Base-by-base conservation (phyloP, 2,888 invertebrate genomes). In the Tiphia femorata region DNA sequence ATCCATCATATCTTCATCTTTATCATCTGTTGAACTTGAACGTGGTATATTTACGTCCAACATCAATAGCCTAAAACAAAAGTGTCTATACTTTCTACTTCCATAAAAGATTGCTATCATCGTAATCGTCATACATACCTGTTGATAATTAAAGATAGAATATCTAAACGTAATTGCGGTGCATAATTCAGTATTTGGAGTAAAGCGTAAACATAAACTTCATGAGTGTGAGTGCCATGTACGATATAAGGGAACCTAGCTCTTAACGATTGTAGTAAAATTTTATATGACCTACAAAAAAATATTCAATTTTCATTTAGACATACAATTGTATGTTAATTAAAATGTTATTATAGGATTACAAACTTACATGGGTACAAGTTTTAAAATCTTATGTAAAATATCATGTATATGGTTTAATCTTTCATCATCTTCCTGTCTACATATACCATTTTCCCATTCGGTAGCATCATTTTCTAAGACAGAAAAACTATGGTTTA, bases 161-260 rank as follows among this genome's bases (percentile, higher is more conserved):
- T 87, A 63, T 90, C 88, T 66, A 88, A 87, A 44, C 89, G 86
- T 47, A 93, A 85, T 0, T 88, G 86, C 0, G 94, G 93, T 66
- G 92, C 88, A 79, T 94, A 94, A 37, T 90, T 88, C 56, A 90
- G 85, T 65, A 95, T 86, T 86, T 90, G 89, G 48, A 97, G 86
- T 37, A 95, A 81, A 82, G 95, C 95, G 76, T 91, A 88, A 14
- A 94, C 80, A 81, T 92, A 97, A 8, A 91, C 88, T 73, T 92
- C 90, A 64, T 94, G 92, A 1, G 87, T 80, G 72, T 89, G 89
- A 2, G 89, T 84, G 0, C 90, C 86, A 52, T 88, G 89, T 73
- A 89, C 91, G 78, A 90, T 88, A 80, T 94, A 96, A 0, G 97
- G 97, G 82, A 91, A 96, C 42, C 87, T 85, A 2, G 86, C 85